Conservation (phyloP, 37 sponge, comb jelly and placozoan genomes). For the Eunapius fragilis region DNA sequence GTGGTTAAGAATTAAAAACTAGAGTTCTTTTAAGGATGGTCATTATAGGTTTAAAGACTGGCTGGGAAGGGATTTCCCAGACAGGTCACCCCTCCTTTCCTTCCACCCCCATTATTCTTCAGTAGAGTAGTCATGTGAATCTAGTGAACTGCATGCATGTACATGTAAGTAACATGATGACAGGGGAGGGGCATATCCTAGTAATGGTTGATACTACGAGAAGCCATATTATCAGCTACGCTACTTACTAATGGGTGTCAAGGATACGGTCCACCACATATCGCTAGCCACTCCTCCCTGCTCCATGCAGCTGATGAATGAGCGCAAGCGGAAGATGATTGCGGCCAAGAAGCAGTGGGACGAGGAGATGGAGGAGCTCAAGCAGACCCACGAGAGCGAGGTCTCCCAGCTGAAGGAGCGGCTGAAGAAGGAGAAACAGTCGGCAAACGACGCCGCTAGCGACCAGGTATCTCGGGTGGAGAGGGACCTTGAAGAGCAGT, state of each 20-base stretch:
- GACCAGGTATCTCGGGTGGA: constrained; percentile 76
- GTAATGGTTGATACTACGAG: no score
- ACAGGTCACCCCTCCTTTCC: not conserved
- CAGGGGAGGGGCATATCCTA: no score
- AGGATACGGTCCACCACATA: no score
- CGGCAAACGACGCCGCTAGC: constrained; percentile 30
- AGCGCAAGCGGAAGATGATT: constrained; percentile 62
- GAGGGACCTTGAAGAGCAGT: constrained; percentile 78
- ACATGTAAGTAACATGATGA: no score
- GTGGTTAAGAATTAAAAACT: no score
- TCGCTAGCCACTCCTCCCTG: not conserved
- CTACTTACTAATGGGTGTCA: no score
- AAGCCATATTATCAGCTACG: no score
- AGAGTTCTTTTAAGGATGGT: not conserved
- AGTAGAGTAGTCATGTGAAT: no score
- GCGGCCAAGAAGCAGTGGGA: constrained; percentile 77
- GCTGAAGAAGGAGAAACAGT: constrained; percentile 66
- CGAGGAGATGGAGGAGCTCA: constrained; percentile 84
- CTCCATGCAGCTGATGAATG: constrained; percentile 40
- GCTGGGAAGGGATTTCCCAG: not conserved
- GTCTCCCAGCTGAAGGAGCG: constrained; percentile 46
- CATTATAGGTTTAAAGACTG: not conserved
- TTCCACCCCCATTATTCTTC: not conserved
- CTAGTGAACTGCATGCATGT: no score
- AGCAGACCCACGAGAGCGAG: constrained; percentile 63